Conservation (phyloP, 2,888 invertebrate species). For the Dasysyrphus tricinctus region DNA sequence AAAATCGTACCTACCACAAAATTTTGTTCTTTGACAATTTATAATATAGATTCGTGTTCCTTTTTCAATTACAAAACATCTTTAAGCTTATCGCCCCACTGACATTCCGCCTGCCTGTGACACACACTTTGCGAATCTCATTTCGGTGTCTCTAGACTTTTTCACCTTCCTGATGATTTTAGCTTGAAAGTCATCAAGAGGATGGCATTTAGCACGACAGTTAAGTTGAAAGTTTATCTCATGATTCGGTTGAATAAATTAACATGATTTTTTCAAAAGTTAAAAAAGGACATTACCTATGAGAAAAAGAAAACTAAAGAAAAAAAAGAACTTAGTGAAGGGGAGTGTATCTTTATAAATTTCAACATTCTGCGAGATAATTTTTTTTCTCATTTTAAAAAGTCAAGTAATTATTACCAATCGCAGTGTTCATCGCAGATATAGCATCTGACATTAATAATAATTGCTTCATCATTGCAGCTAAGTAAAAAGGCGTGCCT, state of each 20-base stretch:
- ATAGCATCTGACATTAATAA: conserved; percentile 69
- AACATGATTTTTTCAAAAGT: conserved; percentile 22
- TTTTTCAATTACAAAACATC: no score
- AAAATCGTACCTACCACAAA: no score
- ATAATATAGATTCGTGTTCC: no score
- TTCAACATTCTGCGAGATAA: conserved; percentile 60
- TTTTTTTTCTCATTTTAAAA: conserved; percentile 16
- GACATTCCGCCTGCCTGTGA: background rate
- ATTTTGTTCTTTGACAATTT: no score
- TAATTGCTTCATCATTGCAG: conserved; percentile 71
- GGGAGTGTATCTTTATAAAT: conserved; percentile 11
- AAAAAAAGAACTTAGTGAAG: conserved; percentile 21
- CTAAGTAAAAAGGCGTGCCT: conserved; percentile 71
- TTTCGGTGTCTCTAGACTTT: background rate
- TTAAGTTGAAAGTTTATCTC: conserved; percentile 33
- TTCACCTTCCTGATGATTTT: background rate
- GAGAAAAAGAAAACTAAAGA: background rate
- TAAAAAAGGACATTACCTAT: conserved; percentile 28
- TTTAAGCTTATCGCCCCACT: no score
- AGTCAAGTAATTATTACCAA: conserved; percentile 23
- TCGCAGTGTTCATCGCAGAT: conserved; percentile 49
- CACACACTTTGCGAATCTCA: background rate
- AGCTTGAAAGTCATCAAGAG: conserved; percentile 65
- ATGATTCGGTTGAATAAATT: conserved; percentile 37
- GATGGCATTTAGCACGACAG: conserved; percentile 69